These are phyloP conservation scores for Cardiocondyla obscurior DNA, from an alignment of 1,140 invertebrate genomes.

Conservation along the genomic window DNA sequence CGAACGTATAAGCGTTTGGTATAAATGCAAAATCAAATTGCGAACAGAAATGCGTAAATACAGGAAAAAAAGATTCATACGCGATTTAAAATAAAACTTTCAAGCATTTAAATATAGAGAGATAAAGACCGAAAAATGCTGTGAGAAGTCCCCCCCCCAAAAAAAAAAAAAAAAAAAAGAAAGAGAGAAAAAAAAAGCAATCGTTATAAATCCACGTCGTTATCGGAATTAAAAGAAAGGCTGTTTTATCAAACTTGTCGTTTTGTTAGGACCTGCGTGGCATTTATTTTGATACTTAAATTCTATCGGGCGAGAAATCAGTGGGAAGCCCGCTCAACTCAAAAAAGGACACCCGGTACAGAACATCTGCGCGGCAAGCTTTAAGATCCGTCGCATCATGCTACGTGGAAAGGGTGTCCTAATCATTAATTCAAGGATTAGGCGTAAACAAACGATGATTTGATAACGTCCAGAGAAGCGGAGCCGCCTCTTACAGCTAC, in stretches of 20 bases:
- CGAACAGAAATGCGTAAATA: background rate
- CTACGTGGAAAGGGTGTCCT: constrained; percentile 73
- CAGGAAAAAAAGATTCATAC: background rate
- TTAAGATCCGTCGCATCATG: constrained; percentile 81
- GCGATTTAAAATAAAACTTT: background rate
- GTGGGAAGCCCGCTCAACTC: background rate
- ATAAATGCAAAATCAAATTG: background rate
- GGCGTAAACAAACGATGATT: constrained; percentile 83
- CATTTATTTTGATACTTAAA: background rate
- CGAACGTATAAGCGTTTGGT: background rate
- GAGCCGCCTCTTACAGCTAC: constrained; percentile 74
- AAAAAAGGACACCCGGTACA: constrained; percentile 68
- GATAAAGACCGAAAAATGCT: background rate
- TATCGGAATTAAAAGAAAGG: background rate
- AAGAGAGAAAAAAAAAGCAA: too few species aligned
- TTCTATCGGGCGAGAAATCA: background rate
- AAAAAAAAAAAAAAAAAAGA: too few species aligned
- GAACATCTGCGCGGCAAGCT: constrained; percentile 70
- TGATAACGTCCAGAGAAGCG: constrained; percentile 82
- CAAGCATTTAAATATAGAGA: background rate
- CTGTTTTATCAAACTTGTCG: background rate
- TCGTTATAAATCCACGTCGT: background rate
- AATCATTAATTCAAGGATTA: constrained; percentile 85
- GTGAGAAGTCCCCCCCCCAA: background rate
- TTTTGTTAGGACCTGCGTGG: background rate